Percentiles rank a stretch among this genome's conserved stretches.
These are phyloP conservation scores for Fistularia commersonii DNA, from an alignment of 2,797 vertebrate genomes.

Conservation along the genomic window DNA sequence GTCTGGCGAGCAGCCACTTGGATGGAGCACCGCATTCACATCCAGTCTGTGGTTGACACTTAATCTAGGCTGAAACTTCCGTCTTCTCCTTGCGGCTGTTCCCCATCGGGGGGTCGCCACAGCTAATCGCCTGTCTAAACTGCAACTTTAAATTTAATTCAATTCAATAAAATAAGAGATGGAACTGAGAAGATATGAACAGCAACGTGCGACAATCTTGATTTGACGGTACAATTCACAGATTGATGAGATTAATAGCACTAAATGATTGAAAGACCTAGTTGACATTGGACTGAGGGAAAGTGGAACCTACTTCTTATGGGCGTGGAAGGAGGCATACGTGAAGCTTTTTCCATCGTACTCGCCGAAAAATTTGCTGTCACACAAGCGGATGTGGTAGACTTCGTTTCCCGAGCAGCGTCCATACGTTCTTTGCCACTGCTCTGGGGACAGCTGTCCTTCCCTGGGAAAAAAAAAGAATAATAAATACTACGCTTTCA, in stretches of 20 bases:
- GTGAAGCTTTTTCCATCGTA: constrained; percentile 97
- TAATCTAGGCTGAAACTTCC: too few species aligned
- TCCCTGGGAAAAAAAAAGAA: constrained; percentile 73
- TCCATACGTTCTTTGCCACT: constrained; percentile 94
- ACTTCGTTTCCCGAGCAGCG: constrained; percentile 96
- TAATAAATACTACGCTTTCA: not conserved
- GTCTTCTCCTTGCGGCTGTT: too few species aligned
- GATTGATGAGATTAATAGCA: too few species aligned
- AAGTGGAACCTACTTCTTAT: constrained; percentile 85
- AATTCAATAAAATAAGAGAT: too few species aligned
- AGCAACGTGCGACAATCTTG: too few species aligned
- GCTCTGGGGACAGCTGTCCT: constrained; percentile 87
- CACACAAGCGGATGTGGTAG: constrained; percentile 90
- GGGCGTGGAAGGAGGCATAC: constrained; percentile 93
- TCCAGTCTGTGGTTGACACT: too few species aligned
- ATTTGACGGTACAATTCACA: too few species aligned
- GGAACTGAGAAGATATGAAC: not conserved
- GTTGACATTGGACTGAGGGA: not conserved
- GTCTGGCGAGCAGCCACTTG: too few species aligned
- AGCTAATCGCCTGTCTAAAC: too few species aligned
- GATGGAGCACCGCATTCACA: too few species aligned
- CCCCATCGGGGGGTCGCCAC: too few species aligned
- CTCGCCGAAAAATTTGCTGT: constrained; percentile 95
- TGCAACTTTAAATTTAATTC: too few species aligned
- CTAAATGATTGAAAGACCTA: not conserved